A percentile compares a stretch with the other conserved stretches of the same genome.
phyloP scores from a whole-genome alignment of 2,888 invertebrate genomes.

The Choristoneura rosaceana region DNA sequence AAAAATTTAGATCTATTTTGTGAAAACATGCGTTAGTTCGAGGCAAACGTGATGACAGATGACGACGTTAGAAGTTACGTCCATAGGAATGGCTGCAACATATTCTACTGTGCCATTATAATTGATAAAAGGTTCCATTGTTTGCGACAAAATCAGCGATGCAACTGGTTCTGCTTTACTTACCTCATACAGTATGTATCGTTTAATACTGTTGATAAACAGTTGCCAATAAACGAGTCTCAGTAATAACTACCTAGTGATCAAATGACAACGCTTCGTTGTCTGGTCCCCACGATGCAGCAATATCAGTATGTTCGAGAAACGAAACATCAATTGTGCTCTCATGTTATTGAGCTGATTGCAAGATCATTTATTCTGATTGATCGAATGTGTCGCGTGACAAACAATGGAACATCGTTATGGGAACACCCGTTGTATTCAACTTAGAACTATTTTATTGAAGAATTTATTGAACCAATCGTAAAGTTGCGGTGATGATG shows the following conservation, averaged over 20 bases:
- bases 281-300: conserved; percentile 39
- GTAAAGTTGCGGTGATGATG: no score
- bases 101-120: no score
- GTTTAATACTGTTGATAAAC: neutral
- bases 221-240: conserved; percentile 15
- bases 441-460: neutral
- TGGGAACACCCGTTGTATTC: neutral
- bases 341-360: conserved; percentile 74
- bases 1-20: neutral
- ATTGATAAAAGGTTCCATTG: no score
- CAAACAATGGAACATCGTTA: conserved; percentile 35
- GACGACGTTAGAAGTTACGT: no score
- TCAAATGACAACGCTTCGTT: conserved; percentile 45
- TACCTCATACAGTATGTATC: neutral
- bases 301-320: conserved; percentile 55
- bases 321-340: conserved; percentile 58
- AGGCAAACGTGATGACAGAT: no score
- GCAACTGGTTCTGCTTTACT: neutral
- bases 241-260: conserved; percentile 11
- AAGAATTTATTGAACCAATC: neutral
- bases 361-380: conserved; percentile 55
- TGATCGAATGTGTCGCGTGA: conserved; percentile 50
- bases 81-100: no score
- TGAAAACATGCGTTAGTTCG: no score
- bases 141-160: no score